Conservation (phyloP, 2,113 vertebrate genomes). For the Actenoides hombroni region DNA sequence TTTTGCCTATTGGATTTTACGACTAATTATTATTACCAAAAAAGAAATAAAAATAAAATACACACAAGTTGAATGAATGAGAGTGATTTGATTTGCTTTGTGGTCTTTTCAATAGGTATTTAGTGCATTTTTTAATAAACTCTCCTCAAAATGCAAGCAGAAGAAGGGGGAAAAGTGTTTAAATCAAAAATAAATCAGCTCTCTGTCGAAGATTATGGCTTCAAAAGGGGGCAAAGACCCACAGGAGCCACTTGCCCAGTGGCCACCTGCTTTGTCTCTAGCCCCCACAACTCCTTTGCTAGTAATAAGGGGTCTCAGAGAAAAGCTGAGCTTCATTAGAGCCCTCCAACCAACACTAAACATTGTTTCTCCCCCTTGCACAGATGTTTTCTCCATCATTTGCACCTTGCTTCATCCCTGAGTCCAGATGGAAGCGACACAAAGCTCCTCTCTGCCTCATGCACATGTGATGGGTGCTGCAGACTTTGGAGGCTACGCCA, state of each 20-base stretch:
- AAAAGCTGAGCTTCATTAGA: neutral
- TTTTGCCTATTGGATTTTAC: neutral
- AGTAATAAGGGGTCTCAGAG: neutral
- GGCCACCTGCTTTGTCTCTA: neutral
- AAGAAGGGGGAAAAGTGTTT: neutral
- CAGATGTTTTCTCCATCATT: neutral
- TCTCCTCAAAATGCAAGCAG: neutral
- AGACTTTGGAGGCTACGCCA: no score
- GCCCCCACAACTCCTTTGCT: neutral
- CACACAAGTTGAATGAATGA: neutral
- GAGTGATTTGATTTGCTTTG: neutral
- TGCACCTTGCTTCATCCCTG: neutral
- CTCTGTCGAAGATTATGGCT: neutral
- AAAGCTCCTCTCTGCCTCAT: neutral
- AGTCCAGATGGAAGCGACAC: neutral
- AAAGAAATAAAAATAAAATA: fast-evolving
- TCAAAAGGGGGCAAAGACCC: neutral
- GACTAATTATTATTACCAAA: neutral
- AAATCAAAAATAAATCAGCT: neutral
- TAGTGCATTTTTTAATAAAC: neutral
- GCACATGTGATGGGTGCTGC: fast-evolving
- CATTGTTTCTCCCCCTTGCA: neutral
- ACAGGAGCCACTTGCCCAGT: neutral
- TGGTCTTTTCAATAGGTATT: neutral
- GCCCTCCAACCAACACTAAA: neutral